Base-by-base conservation (phyloP, 2,888 invertebrate genomes). In the Diaperis boleti region DNA sequence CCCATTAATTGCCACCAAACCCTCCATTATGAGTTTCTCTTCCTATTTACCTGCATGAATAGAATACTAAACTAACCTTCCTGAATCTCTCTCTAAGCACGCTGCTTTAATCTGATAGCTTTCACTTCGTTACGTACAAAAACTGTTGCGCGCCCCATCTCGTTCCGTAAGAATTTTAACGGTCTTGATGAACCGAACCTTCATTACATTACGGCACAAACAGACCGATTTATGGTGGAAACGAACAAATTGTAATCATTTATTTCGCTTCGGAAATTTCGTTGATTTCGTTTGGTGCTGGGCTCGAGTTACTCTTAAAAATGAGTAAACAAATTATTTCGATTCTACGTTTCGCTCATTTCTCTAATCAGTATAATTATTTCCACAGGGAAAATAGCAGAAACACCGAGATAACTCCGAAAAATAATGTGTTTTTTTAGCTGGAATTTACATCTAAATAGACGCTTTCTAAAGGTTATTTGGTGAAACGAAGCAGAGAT, bases 1-100 rank as follows among this genome's bases (percentile, higher is more conserved):
- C 68, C 69, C 72, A 73, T 74, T 74, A 74, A 74, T 74, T 70
- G 71, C 70, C 63, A 69, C 66, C 69, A 64, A 67, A 69, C 67
- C 63, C 71, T 61, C 68, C 61, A 71, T 71, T 69, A 72, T 70
- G 66, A 72, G 63, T 66, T 66, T 64, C 68, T 61, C 68, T 41
- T 67, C 59, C 68, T 69, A 68, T 68, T 69, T 69, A 72, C 70
- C 70, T 72, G 69, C 69, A 63, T 65, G 68, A 69, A 69, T 69
- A 61, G 66, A 65, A 65, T 62, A 59, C 47, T 52, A 57, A 62
- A 44, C 56, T 56, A 56, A 44, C 55, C 55, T 55, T 37, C 42
- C 56, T 45, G 13, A 18, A 35, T 44, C 45, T 26, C 14, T 45
- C 45, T 26, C 14, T 45, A 45, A 45, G 45, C 45, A 8, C 13